Percentiles rank a stretch among this genome's conserved stretches.
Evolutionary conservation across 2,797 vertebrate species (phyloP).

Genomic region (Hoplostethus atlanticus): DNA sequence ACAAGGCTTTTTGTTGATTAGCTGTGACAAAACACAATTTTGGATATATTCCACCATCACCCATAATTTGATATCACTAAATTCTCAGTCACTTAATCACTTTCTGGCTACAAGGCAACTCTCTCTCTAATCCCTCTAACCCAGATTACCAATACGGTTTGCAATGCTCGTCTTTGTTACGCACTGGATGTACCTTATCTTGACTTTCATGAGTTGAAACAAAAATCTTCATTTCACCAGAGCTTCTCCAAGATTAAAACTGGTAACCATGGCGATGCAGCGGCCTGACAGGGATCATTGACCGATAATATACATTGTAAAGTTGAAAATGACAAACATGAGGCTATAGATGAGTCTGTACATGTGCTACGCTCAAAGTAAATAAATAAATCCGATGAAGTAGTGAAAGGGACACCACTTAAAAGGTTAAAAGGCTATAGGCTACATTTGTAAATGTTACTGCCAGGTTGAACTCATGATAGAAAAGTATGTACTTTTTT

Average conservation of each 20-base stretch:
- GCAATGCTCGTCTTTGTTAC: too few species aligned
- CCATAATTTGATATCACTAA: too few species aligned
- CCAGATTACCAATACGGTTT: too few species aligned
- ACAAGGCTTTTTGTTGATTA: neutral
- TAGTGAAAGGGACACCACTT: neutral
- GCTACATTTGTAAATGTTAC: neutral
- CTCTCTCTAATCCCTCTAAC: too few species aligned
- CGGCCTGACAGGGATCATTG: slow-evolving; percentile 76
- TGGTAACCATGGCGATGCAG: slow-evolving; percentile 82
- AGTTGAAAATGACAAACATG: too few species aligned
- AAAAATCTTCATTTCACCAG: slow-evolving; percentile 51
- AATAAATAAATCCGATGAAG: neutral
- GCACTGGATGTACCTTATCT: neutral
- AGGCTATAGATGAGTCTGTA: too few species aligned
- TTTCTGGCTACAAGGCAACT: too few species aligned
- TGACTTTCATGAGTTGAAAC: slow-evolving; percentile 2
- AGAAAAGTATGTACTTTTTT: slow-evolving; percentile 27
- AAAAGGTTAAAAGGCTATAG: neutral
- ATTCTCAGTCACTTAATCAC: too few species aligned
- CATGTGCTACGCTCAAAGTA: too few species aligned
- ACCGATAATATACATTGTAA: slow-evolving; percentile 61
- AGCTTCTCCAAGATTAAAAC: slow-evolving; percentile 71
- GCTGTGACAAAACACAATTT: too few species aligned
- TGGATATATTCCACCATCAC: too few species aligned
- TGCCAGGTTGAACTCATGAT: slow-evolving; percentile 55